Evolutionary conservation across 2,888 invertebrate genomes (phyloP).

Genomic region (Ophonus ardosiacus): DNA sequence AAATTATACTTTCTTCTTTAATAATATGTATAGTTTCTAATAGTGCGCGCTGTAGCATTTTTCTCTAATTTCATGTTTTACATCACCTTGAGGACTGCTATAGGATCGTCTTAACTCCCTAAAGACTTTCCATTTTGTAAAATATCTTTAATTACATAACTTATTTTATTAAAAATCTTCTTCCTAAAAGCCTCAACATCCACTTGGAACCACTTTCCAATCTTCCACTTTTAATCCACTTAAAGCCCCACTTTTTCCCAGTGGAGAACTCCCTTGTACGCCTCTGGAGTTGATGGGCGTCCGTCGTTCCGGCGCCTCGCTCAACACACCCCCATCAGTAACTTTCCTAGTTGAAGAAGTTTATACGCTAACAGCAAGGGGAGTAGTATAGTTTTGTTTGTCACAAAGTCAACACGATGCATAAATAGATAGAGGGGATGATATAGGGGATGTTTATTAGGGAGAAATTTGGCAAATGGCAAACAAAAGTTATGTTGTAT

Average conservation of each 20-base stretch:
- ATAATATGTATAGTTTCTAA: no score
- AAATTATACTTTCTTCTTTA: no score
- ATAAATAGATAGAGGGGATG: background rate
- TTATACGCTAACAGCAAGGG: constrained; percentile 7
- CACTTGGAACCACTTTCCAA: background rate
- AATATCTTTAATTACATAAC: background rate
- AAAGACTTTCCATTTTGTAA: background rate
- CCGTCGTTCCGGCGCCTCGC: constrained; percentile 20
- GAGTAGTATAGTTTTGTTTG: constrained; percentile 15
- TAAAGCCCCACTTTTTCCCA: constrained; percentile 12
- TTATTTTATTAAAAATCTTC: background rate
- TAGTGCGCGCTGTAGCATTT: no score
- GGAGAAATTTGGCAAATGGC: background rate
- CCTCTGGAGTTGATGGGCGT: background rate
- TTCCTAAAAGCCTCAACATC: background rate
- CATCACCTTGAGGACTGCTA: no score
- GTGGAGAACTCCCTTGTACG: background rate
- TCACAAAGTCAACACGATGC: constrained; percentile 19
- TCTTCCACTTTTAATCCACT: constrained; percentile 19
- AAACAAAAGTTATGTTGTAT: background rate
- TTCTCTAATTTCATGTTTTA: background rate
- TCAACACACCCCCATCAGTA: background rate
- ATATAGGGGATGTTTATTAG: background rate
- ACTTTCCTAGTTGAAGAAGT: constrained; percentile 5
- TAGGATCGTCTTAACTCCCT: no score